Conservation (phyloP, 2,888 invertebrate species). For the Salpingus planirostris region DNA sequence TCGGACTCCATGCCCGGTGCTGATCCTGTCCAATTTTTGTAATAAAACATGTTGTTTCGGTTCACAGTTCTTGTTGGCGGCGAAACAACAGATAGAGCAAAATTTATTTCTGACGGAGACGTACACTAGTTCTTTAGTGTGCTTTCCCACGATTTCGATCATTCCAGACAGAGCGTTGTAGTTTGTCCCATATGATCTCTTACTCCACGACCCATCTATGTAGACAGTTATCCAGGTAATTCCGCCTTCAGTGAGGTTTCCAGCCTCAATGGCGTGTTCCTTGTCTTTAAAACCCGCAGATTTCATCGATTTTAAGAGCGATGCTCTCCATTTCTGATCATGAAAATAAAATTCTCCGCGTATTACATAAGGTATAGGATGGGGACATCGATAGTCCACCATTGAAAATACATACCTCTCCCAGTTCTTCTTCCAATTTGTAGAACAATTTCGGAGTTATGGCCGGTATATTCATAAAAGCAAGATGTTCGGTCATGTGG, state of each 20-base stretch:
- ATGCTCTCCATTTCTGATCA: no score
- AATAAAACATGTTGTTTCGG: slow-evolving; percentile 23
- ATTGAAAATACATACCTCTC: slow-evolving; percentile 7
- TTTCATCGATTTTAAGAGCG: not conserved
- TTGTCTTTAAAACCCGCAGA: not conserved
- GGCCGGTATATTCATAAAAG: slow-evolving; percentile 14
- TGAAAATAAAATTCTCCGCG: no score
- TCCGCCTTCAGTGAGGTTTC: not conserved
- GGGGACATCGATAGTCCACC: no score
- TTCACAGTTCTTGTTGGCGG: slow-evolving; percentile 13
- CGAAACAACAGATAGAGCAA: slow-evolving; percentile 25
- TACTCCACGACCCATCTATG: not conserved
- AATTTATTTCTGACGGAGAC: slow-evolving; percentile 28
- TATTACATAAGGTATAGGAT: no score
- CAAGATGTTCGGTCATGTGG: slow-evolving; percentile 12
- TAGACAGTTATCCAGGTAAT: not conserved
- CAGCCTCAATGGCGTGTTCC: not conserved
- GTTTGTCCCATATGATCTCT: slow-evolving; percentile 5
- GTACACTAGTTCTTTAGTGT: slow-evolving; percentile 21
- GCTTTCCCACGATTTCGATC: slow-evolving; percentile 17
- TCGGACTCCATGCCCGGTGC: not conserved
- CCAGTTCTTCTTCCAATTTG: slow-evolving; percentile 10
- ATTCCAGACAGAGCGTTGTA: slow-evolving; percentile 28
- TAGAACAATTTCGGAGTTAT: slow-evolving; percentile 11
- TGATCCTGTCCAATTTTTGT: slow-evolving; percentile 24